Conservation (phyloP, 2,888 invertebrate species). For the Drosophila paracracens region DNA sequence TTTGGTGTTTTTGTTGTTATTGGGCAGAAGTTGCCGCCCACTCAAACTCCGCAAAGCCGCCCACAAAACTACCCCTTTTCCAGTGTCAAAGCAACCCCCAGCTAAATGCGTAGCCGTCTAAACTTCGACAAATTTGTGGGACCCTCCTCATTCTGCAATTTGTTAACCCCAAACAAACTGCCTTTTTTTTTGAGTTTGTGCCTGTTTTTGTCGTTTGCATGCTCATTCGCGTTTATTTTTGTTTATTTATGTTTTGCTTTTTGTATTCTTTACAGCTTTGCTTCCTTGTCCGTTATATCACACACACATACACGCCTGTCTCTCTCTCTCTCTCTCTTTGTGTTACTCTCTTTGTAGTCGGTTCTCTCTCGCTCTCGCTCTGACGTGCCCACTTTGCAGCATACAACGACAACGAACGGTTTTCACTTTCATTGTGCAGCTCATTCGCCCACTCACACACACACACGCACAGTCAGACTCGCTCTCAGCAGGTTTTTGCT, state of each 20-base stretch:
- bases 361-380: slow-evolving; percentile 42
- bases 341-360: slow-evolving; percentile 10
- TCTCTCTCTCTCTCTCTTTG: slow-evolving; percentile 15
- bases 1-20: slow-evolving; percentile 5
- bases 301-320: slow-evolving; percentile 6
- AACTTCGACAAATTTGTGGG: slow-evolving; percentile 29
- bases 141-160: slow-evolving; percentile 55
- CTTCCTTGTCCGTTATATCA: slow-evolving; percentile 62
- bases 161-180: slow-evolving; percentile 56
- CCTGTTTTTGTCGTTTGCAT: slow-evolving; percentile 49
- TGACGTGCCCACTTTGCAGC: slow-evolving; percentile 51
- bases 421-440: slow-evolving; percentile 78
- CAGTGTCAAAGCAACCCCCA: slow-evolving; percentile 2
- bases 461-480: slow-evolving; percentile 1
- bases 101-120: background rate
- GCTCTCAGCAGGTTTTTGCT: slow-evolving; percentile 43
- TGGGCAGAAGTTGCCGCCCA: slow-evolving; percentile 33
- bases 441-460: slow-evolving; percentile 45
- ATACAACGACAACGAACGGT: slow-evolving; percentile 45
- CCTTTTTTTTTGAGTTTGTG: slow-evolving; percentile 27
- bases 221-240: slow-evolving; percentile 77
- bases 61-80: slow-evolving; percentile 16
- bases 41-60: slow-evolving; percentile 32
- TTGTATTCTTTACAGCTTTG: slow-evolving; percentile 68
- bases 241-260: slow-evolving; percentile 81